Percentiles rank a stretch among this genome's conserved stretches.
Evolutionary conservation across 1,140 invertebrate genomes (phyloP).

Genomic region (Drosophila arizonae): DNA sequence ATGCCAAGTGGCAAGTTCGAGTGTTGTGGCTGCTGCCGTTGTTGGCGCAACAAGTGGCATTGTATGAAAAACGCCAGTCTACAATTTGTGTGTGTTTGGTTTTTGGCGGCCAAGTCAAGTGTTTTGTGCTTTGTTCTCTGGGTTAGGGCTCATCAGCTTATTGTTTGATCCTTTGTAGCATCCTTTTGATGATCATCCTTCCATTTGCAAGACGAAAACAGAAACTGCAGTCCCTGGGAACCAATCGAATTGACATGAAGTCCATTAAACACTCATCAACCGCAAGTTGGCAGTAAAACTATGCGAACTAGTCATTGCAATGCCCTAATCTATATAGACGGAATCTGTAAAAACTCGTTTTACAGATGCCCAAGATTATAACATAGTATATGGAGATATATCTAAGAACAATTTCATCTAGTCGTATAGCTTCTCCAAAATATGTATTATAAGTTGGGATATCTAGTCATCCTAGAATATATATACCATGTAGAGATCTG

Average conservation of each 20-base stretch:
- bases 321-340: too few species aligned
- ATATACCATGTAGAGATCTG: too few species aligned
- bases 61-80: constrained; percentile 34
- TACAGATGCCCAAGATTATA: too few species aligned
- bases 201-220: constrained; percentile 7
- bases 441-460: too few species aligned
- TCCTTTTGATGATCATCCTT: constrained; percentile 59
- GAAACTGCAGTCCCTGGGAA: constrained; percentile 23
- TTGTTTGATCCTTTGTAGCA: constrained; percentile 57
- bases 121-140: constrained; percentile 49
- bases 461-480: too few species aligned
- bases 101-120: constrained; percentile 20
- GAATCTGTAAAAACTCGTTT: too few species aligned
- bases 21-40: constrained; percentile 53
- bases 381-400: too few species aligned
- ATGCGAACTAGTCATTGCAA: neutral
- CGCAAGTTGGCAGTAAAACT: neutral
- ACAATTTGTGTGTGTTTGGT: constrained; percentile 17
- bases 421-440: too few species aligned
- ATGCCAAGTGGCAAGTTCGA: constrained; percentile 78
- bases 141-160: constrained; percentile 27
- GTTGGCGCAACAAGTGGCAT: constrained; percentile 50
- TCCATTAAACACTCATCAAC: constrained; percentile 12
- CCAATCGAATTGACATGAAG: neutral
- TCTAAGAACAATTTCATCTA: too few species aligned